A percentile compares a stretch with the other conserved stretches of the same genome.
These are phyloP conservation scores for Watersipora subatra DNA, from an alignment of 1,140 invertebrate species.

Conservation along the genomic window DNA sequence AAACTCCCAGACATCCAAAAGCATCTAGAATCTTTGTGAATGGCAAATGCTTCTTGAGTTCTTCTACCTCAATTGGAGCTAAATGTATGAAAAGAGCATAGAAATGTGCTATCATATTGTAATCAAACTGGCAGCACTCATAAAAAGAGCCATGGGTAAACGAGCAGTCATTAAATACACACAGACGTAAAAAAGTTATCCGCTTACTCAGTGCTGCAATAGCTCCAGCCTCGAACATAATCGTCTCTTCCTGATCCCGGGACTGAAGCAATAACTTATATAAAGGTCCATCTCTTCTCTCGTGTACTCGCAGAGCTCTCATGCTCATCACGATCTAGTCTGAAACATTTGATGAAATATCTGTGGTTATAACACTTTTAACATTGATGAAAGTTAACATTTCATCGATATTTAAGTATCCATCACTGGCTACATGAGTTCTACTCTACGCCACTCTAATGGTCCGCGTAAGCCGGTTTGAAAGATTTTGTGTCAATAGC, in stretches of 20 bases:
- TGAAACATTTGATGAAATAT: no score
- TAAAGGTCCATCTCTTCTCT: slow-evolving; percentile 7
- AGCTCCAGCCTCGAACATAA: slow-evolving; percentile 78
- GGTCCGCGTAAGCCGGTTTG: no score
- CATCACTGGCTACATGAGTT: no score
- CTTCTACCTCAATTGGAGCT: slow-evolving; percentile 62
- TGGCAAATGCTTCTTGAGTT: slow-evolving; percentile 55
- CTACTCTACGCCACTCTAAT: no score
- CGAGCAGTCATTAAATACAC: neutral
- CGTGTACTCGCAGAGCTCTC: neutral
- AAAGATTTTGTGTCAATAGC: no score
- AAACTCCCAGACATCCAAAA: slow-evolving; percentile 78
- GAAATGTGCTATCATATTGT: neutral
- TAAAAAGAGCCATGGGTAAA: neutral
- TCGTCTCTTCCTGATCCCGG: slow-evolving; percentile 65
- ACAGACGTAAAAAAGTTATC: neutral
- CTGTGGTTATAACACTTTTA: no score
- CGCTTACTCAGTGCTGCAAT: slow-evolving; percentile 66
- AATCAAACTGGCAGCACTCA: neutral
- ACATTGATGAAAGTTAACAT: no score
- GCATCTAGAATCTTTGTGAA: slow-evolving; percentile 80
- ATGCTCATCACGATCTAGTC: no score
- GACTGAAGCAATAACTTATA: slow-evolving; percentile 79
- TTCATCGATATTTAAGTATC: no score
- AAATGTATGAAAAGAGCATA: slow-evolving; percentile 14